phyloP scores from a whole-genome alignment of 2,888 invertebrate genomes.

The Tipula unca region DNA sequence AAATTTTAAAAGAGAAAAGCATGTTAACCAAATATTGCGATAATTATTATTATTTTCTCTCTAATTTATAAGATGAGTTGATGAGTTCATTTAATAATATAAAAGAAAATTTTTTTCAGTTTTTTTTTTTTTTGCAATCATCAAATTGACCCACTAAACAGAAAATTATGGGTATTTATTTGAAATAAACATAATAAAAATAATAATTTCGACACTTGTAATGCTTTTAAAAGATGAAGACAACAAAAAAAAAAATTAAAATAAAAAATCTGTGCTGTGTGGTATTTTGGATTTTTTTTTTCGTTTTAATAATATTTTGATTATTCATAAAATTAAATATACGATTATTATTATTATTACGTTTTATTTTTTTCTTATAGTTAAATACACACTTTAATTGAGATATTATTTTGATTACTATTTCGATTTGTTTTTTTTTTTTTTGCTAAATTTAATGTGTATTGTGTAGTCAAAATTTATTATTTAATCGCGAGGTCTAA shows the following conservation, averaged over 20 bases:
- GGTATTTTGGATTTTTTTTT: background rate
- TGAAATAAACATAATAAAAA: background rate
- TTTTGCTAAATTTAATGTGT: background rate
- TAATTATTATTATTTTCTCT: background rate
- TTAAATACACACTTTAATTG: background rate
- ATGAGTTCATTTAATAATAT: background rate
- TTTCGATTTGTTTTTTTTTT: background rate
- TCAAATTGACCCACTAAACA: slow-evolving; percentile 14
- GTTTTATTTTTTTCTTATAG: background rate
- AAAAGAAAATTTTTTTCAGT: background rate
- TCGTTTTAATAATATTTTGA: slow-evolving; percentile 8
- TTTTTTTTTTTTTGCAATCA: background rate
- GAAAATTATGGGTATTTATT: background rate
- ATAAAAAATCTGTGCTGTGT: background rate
- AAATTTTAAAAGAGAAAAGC: background rate
- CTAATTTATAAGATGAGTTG: background rate
- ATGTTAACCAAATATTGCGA: slow-evolving; percentile 1
- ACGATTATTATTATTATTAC: slow-evolving; percentile 8
- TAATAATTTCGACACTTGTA: slow-evolving; percentile 8
- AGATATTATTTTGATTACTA: background rate
- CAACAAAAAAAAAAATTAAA: too few species aligned
- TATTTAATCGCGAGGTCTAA: background rate
- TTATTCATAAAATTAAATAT: slow-evolving; percentile 8
- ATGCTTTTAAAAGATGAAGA: background rate
- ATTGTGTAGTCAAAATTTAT: background rate